Evolutionary conservation across 2,113 vertebrate genomes (phyloP).

Genomic region (Vidua macroura): DNA sequence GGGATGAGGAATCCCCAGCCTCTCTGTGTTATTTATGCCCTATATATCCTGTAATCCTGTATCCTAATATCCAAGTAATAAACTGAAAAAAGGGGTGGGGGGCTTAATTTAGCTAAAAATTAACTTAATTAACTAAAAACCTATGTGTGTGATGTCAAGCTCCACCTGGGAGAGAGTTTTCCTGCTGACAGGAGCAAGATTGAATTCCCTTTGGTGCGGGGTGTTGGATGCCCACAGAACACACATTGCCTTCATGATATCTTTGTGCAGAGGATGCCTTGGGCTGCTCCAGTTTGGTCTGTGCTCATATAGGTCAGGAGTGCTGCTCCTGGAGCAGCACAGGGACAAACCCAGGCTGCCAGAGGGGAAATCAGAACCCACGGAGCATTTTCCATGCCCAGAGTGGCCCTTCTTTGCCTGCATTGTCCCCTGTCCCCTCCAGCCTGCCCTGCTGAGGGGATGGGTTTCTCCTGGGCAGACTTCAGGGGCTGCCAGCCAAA

Average conservation of each 20-base stretch:
- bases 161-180: not conserved
- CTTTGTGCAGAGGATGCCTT: not conserved
- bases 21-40: not conserved
- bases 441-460: not conserved
- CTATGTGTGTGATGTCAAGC: not conserved
- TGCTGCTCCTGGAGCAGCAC: not conserved
- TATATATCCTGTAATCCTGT: not conserved
- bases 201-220: not conserved
- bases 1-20: not conserved
- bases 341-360: not conserved
- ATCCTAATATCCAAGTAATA: not conserved
- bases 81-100: not conserved
- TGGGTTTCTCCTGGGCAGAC: not conserved
- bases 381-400: not conserved
- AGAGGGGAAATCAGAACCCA: not conserved
- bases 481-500: slow-evolving; percentile 1
- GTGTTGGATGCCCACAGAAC: no score
- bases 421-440: not conserved
- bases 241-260: not conserved
- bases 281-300: not conserved
- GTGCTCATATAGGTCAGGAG: not conserved
- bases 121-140: not conserved
- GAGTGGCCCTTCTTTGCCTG: not conserved
- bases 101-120: not conserved
- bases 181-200: not conserved